Evolutionary conservation across 2,797 vertebrate species (phyloP).

Genomic region (Intellagama lesueurii): DNA sequence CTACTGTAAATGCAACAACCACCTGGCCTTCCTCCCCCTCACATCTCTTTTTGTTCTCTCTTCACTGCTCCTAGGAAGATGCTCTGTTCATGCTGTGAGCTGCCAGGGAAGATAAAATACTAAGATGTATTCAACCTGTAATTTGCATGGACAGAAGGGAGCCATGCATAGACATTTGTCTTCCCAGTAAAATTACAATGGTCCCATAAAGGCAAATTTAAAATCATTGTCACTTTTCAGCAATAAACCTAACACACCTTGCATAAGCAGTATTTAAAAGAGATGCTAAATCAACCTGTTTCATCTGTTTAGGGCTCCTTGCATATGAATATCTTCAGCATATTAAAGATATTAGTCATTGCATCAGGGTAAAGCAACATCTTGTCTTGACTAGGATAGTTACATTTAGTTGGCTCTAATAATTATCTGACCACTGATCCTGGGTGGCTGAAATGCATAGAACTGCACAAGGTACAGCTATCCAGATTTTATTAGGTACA

Average conservation of each 20-base stretch:
- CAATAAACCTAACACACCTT: conserved; percentile 23
- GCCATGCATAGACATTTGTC: not conserved
- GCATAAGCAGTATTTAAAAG: conserved; percentile 25
- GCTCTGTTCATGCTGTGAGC: not conserved
- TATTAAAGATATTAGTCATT: conserved; percentile 20
- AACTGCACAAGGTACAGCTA: not conserved
- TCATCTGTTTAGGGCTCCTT: conserved; percentile 29
- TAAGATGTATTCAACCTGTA: not conserved
- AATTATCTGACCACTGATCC: conserved; percentile 23
- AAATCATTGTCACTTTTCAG: conserved; percentile 33
- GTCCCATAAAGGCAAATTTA: not conserved
- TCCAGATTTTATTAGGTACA: too few species aligned
- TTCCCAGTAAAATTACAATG: conserved; percentile 17
- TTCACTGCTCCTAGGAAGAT: not conserved
- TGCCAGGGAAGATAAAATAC: not conserved
- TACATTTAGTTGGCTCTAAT: conserved; percentile 11
- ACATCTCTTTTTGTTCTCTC: not conserved
- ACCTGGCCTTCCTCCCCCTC: not conserved
- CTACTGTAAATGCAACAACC: not conserved
- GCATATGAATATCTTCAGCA: conserved; percentile 42
- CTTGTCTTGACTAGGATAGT: conserved; percentile 15
- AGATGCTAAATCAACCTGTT: conserved; percentile 43
- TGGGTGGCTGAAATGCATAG: conserved; percentile 35
- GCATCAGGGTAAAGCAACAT: conserved; percentile 1
- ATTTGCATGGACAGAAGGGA: conserved; percentile 18